These are phyloP conservation scores for Styela clava DNA, from an alignment of 23 tunicate genomes.

Conservation along the genomic window DNA sequence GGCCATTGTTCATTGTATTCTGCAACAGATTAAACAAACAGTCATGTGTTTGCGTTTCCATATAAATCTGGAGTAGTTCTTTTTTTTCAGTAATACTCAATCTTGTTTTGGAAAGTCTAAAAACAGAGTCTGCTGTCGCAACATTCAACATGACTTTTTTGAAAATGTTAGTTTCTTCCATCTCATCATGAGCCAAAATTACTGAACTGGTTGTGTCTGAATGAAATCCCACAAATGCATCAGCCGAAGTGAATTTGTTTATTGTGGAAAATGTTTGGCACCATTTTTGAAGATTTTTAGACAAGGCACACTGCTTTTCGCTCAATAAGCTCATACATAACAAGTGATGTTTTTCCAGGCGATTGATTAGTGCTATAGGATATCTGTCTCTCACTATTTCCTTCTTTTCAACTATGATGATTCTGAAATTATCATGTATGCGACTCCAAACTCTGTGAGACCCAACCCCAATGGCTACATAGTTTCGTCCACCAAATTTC, in stretches of 20 bases:
- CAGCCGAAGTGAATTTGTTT: not conserved
- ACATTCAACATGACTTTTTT: not conserved
- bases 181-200: slow-evolving; percentile 5
- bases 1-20: not conserved
- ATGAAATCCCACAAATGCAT: slow-evolving; percentile 50
- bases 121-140: not conserved
- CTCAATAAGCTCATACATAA: slow-evolving; percentile 27
- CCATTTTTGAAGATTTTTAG: slow-evolving; percentile 36
- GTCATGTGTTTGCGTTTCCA: slow-evolving; percentile 34
- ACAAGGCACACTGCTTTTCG: not conserved
- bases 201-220: slow-evolving; percentile 58
- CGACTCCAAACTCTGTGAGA: slow-evolving; percentile 52
- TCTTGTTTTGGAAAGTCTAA: not conserved
- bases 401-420: slow-evolving; percentile 51
- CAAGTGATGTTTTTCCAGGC: slow-evolving; percentile 55
- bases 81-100: not conserved
- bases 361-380: slow-evolving; percentile 53
- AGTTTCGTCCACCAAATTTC: slow-evolving; percentile 51
- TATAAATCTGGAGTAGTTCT: not conserved
- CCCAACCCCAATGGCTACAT: slow-evolving; percentile 62
- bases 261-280: slow-evolving; percentile 7
- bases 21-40: not conserved
- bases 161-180: not conserved
- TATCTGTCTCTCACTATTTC: slow-evolving; percentile 44
- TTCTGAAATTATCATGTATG: slow-evolving; percentile 27